Percentiles rank a stretch among this genome's conserved stretches.
Conservation (phyloP, 2,113 vertebrate species). For the Danionella cerebrum region DNA sequence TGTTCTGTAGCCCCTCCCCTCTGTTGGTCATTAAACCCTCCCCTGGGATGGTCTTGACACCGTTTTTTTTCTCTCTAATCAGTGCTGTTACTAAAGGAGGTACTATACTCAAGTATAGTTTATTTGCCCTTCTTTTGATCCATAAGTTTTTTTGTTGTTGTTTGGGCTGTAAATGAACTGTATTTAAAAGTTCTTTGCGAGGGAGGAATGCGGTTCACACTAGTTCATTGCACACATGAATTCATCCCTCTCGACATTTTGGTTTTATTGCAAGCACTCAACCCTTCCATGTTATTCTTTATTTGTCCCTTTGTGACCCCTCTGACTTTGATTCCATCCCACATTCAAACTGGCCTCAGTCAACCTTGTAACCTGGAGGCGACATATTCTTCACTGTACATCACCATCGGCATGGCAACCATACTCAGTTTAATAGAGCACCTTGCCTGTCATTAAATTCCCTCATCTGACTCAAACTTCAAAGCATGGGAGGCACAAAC, state of each 20-base stretch:
- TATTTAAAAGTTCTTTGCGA: too few species aligned
- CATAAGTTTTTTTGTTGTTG: too few species aligned
- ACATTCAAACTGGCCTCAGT: neutral
- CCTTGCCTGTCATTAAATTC: slow-evolving; percentile 12
- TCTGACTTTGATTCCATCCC: neutral
- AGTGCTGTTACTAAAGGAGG: too few species aligned
- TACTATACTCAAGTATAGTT: too few species aligned
- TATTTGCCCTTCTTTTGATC: too few species aligned
- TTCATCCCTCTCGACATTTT: neutral
- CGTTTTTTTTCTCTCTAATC: too few species aligned
- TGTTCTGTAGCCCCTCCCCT: too few species aligned
- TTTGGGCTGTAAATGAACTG: too few species aligned
- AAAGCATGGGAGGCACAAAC: neutral
- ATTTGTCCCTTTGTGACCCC: neutral
- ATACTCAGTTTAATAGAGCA: neutral
- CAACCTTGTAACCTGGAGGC: neutral
- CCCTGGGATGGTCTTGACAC: too few species aligned
- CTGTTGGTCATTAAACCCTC: too few species aligned
- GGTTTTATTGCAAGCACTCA: neutral
- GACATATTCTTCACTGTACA: neutral
- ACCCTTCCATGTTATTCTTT: neutral
- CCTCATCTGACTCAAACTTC: neutral
- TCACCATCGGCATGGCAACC: slow-evolving; percentile 16
- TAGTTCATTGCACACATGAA: too few species aligned
- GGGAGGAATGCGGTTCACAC: too few species aligned